phyloP scores from a whole-genome alignment of 2,888 invertebrate genomes.

The Cheilosia vernalis region DNA sequence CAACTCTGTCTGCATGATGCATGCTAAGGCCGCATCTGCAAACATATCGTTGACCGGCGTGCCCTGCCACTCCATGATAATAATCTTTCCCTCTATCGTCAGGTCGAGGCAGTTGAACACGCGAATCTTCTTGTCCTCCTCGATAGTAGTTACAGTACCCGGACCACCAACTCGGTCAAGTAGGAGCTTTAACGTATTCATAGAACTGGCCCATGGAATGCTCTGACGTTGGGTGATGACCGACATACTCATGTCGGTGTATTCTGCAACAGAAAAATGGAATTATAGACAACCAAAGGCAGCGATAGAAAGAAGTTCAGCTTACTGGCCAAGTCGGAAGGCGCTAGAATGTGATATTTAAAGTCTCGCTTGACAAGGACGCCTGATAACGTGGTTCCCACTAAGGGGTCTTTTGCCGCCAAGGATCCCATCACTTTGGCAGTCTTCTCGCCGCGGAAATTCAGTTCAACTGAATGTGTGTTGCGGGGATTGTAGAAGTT shows the following conservation, averaged over 20 bases:
- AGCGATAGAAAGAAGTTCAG: too few species aligned
- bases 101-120: slow-evolving; percentile 94
- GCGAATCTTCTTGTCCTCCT: slow-evolving; percentile 89
- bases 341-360: slow-evolving; percentile 97
- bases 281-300: neutral
- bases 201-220: slow-evolving; percentile 88
- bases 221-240: slow-evolving; percentile 96
- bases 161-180: slow-evolving; percentile 90
- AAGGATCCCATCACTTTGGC: slow-evolving; percentile 98
- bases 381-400: slow-evolving; percentile 93
- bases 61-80: slow-evolving; percentile 97
- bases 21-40: slow-evolving; percentile 96
- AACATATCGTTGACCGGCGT: slow-evolving; percentile 99
- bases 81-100: slow-evolving; percentile 90
- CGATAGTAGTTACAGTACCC: slow-evolving; percentile 87
- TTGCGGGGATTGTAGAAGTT: slow-evolving; percentile 98
- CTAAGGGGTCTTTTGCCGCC: slow-evolving; percentile 91
- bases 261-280: slow-evolving; percentile 84
- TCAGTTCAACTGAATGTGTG: slow-evolving; percentile 95
- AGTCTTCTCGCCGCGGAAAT: slow-evolving; percentile 98
- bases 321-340: slow-evolving; percentile 92
- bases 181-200: slow-evolving; percentile 89
- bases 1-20: slow-evolving; percentile 92
- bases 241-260: slow-evolving; percentile 97
- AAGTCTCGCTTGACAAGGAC: slow-evolving; percentile 98